These are phyloP conservation scores for Asobara japonica DNA, from an alignment of 1,140 invertebrate species.

Conservation along the genomic window DNA sequence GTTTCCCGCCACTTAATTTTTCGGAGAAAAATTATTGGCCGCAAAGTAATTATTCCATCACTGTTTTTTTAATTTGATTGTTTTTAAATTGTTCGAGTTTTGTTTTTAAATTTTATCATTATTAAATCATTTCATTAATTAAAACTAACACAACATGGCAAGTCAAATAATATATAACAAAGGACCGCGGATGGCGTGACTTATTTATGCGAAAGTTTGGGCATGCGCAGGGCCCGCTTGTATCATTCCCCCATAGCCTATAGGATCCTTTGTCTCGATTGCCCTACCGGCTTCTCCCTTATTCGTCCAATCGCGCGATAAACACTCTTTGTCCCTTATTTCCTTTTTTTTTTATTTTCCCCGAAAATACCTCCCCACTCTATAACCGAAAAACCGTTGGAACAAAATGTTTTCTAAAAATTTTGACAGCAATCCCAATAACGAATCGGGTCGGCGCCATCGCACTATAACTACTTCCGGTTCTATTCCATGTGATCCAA, in stretches of 20 bases:
- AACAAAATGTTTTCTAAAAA: too few relatives aligned
- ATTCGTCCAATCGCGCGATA: background rate
- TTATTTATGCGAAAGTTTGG: conserved; percentile 9
- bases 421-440: background rate
- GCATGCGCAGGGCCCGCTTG: conserved; percentile 26
- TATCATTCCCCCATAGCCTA: background rate
- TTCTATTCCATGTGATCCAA: too few relatives aligned
- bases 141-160: background rate
- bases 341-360: too few relatives aligned
- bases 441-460: too few relatives aligned
- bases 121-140: background rate
- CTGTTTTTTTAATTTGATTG: too few relatives aligned
- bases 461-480: too few relatives aligned
- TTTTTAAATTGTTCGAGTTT: too few relatives aligned
- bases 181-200: background rate
- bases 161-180: background rate
- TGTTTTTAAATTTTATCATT: too few relatives aligned
- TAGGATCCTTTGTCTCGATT: conserved; percentile 23
- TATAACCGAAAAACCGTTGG: background rate
- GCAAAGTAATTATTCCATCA: too few relatives aligned
- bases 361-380: too few relatives aligned
- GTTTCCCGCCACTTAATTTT: too few relatives aligned
- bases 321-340: background rate
- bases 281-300: conserved; percentile 3
- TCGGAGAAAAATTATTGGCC: too few relatives aligned